A percentile compares a stretch with the other conserved stretches of the same genome.
Evolutionary conservation across 1,140 invertebrate species (phyloP).

Genomic region (Dendrolimus kikuchii): DNA sequence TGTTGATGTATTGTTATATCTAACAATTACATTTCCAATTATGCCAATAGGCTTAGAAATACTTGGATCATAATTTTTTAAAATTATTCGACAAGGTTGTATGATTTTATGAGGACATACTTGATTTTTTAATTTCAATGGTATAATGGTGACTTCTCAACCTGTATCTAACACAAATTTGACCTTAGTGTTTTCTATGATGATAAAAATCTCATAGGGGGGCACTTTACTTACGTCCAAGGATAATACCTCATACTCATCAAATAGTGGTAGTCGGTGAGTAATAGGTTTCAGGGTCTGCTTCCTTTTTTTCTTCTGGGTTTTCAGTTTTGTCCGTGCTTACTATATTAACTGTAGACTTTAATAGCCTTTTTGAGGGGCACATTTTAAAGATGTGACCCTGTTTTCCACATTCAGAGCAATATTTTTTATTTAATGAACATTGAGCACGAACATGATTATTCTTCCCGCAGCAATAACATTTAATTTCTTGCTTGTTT

Average conservation of each 20-base stretch:
- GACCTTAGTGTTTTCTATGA: neutral
- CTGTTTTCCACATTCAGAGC: constrained; percentile 1
- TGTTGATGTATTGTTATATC: constrained; percentile 1
- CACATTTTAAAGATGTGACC: constrained; percentile 2
- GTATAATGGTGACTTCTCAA: constrained; percentile 3
- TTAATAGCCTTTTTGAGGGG: neutral
- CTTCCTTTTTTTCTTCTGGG: neutral
- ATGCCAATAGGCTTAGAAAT: constrained; percentile 3
- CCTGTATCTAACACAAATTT: constrained; percentile 3
- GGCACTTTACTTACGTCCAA: constrained; percentile 2
- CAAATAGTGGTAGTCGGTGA: too few species aligned
- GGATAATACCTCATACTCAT: too few species aligned
- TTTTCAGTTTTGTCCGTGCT: too few species aligned
- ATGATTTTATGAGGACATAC: constrained; percentile 1
- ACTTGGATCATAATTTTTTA: constrained; percentile 2
- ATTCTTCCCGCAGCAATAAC: constrained; percentile 6
- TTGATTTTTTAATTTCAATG: neutral
- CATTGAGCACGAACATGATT: constrained; percentile 3
- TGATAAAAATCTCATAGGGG: neutral
- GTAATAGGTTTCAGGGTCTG: constrained; percentile 2
- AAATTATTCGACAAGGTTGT: constrained; percentile 2
- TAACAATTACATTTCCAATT: constrained; percentile 4
- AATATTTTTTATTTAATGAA: constrained; percentile 5
- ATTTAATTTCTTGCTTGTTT: too few species aligned
- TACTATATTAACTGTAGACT: constrained; percentile 3